Evolutionary conservation across 2,888 invertebrate species (phyloP).

Genomic region (Sipha maydis): DNA sequence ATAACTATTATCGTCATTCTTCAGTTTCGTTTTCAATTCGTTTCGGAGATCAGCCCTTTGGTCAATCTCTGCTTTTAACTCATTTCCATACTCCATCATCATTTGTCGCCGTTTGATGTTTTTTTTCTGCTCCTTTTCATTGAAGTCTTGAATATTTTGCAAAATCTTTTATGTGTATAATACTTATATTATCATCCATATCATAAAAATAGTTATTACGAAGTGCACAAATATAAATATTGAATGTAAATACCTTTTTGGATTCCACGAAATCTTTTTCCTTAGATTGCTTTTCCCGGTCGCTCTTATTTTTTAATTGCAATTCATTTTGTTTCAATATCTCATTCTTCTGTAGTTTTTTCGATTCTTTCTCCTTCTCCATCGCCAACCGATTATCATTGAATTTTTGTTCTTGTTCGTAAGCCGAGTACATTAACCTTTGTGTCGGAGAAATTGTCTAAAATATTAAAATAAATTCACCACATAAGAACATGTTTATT

Average conservation of each 20-base stretch:
- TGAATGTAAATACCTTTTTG: not conserved
- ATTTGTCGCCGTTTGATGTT: not conserved
- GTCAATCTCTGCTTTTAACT: conserved; percentile 3
- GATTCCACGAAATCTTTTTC: not conserved
- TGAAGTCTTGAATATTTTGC: not conserved
- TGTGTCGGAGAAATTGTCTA: too few relatives aligned
- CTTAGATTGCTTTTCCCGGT: not conserved
- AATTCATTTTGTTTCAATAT: conserved; percentile 17
- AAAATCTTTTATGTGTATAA: not conserved
- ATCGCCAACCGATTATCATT: not conserved
- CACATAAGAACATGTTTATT: not conserved
- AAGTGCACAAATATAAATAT: too few relatives aligned
- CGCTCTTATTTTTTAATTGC: conserved; percentile 19
- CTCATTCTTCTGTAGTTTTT: not conserved
- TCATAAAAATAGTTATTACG: too few relatives aligned
- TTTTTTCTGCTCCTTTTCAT: not conserved
- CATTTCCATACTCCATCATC: conserved; percentile 31
- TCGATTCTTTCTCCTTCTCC: not conserved
- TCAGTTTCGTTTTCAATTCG: not conserved
- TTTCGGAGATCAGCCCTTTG: not conserved
- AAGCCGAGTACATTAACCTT: too few relatives aligned
- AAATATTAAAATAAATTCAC: too few relatives aligned
- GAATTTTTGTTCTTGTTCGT: too few relatives aligned
- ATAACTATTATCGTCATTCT: not conserved
- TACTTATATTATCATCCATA: too few relatives aligned